These are phyloP conservation scores for Bombylius discolor DNA, from an alignment of 2,888 invertebrate genomes.

Conservation along the genomic window DNA sequence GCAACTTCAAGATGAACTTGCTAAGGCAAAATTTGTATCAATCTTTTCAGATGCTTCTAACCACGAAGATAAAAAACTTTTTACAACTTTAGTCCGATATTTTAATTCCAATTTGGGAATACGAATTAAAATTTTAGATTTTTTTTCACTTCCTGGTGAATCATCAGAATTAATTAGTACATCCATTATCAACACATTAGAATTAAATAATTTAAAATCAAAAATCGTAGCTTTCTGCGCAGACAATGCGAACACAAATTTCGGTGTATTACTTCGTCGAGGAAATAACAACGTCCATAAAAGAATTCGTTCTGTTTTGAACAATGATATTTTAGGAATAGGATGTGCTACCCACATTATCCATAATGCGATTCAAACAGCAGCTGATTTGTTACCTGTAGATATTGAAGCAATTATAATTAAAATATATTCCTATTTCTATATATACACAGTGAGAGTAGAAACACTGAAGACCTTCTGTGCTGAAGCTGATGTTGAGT, in stretches of 20 bases:
- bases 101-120: constrained; percentile 1
- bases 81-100: constrained; percentile 3
- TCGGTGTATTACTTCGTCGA: neutral
- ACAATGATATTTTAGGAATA: neutral
- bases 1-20: constrained; percentile 13
- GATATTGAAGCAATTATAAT: constrained; percentile 9
- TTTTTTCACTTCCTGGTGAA: constrained; percentile 6
- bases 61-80: constrained; percentile 5
- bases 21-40: constrained; percentile 10
- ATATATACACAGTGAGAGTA: constrained; percentile 18
- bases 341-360: constrained; percentile 10
- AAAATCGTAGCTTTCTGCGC: neutral
- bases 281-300: neutral
- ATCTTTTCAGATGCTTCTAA: constrained; percentile 9
- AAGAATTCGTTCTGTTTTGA: neutral
- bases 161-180: constrained; percentile 2
- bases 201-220: neutral
- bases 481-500: neutral
- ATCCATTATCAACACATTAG: neutral
- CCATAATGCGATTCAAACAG: constrained; percentile 6
- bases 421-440: constrained; percentile 17
- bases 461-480: constrained; percentile 8
- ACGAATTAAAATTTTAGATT: constrained; percentile 2
- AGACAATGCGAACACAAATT: neutral
- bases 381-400: constrained; percentile 15